Evolutionary conservation across 2,888 invertebrate species (phyloP).

Genomic region (Cosmia trapezina): DNA sequence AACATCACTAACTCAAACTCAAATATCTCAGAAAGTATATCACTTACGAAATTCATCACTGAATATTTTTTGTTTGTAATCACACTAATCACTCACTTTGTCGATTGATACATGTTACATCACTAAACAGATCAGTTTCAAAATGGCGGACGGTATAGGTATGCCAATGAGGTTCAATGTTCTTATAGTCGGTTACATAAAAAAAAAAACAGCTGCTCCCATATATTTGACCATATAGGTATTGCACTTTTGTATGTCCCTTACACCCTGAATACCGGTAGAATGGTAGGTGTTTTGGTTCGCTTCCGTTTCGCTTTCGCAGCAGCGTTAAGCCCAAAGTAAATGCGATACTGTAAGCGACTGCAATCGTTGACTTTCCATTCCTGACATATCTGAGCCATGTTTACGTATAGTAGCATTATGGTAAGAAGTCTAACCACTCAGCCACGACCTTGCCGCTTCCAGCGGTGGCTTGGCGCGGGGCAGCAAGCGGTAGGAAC

Average conservation of each 20-base stretch:
- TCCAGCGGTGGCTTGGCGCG: too few species aligned
- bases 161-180: too few species aligned
- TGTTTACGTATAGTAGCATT: background rate
- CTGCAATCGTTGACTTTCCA: background rate
- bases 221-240: background rate
- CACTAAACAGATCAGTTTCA: too few species aligned
- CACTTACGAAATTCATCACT: too few species aligned
- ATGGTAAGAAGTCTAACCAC: background rate
- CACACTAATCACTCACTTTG: too few species aligned
- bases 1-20: too few species aligned
- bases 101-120: too few species aligned
- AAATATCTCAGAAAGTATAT: too few species aligned
- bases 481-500: too few species aligned
- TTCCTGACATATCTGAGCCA: background rate
- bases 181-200: background rate
- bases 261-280: background rate
- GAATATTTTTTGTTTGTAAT: too few species aligned
- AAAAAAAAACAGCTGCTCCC: background rate
- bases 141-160: too few species aligned
- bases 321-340: slow-evolving; percentile 1
- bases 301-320: slow-evolving; percentile 14
- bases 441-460: too few species aligned
- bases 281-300: background rate
- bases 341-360: slow-evolving; percentile 17
- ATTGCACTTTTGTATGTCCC: background rate